Evolutionary conservation across 2,888 invertebrate species (phyloP), one percentile per base, ranked within the genome.

Genomic region (Periphyllus acericola): DNA sequence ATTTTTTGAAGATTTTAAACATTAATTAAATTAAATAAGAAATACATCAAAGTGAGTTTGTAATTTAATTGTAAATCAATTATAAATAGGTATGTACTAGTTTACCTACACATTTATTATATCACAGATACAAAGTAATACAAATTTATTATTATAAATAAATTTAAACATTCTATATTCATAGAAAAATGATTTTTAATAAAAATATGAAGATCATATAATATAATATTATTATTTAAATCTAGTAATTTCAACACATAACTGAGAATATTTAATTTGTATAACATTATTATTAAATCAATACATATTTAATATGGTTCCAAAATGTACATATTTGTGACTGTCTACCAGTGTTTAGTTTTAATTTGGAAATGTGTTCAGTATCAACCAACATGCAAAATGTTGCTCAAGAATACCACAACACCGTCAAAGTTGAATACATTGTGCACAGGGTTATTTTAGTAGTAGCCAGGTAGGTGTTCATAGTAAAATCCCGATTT

Each of bases 11-110:
- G 5, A 32, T 68, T 71, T 29, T 11, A 25, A 40, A 11, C 25
- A 82, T 14, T 8, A 32, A 46, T 3, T 52, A 25, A 81, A 25
- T 52, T 11, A 71, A 17, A 76, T 8, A 29, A 29, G 29, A 60
- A 82, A 46, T 6, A 11, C 40, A 82, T 82, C 68, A 82, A 82
- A 71, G 60, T 29, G 6, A 32, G 25, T 78, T 55, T 78, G 19
- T 79, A 60, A 34, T 79, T 76, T 79, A n/a, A 60, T 17, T 21
- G 32, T 34, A 46, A 46, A 25, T 71, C 32, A 11, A 81, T 71
- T 82, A 71, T 71, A 46, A n/a, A 82, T 32, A 46, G 11, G 29
- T 25, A 17, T 25, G 17, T 40, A 29, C n/a, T 3, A 66, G 25
- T 66, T 4, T 9, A 68, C 11, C n/a, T 11, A 68, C n/a, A 68